Base-by-base conservation (phyloP, 2,888 invertebrate species). In the Lysandra bellargus region DNA sequence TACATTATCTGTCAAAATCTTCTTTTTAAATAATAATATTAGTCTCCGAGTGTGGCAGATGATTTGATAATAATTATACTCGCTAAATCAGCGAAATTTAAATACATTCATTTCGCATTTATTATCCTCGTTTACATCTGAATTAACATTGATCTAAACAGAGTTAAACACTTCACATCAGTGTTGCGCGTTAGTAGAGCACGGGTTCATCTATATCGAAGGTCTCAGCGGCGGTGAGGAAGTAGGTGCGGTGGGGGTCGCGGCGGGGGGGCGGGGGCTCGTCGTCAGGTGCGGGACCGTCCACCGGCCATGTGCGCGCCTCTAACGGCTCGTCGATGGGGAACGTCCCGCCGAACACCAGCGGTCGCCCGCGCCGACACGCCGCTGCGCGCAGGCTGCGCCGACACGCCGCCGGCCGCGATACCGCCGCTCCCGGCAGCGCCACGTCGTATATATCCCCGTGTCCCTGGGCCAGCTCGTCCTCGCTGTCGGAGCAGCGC, bases 271-370 rank as follows among this genome's bases (percentile, higher is more conserved):
- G 82, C 78, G 81, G 81, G 79, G 81, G 83, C 78, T 78, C 81
- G 79, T 79, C 81, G 78, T 78, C 81, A 74, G 83, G 82, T 64
- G 85, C 84, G 12, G 95, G 96, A 83, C 91, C 93, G 87, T 96
- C 96, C 82, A 96, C 95, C 83, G 95, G 93, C 85, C 92, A 90
- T 14, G 90, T 89, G 78, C 80, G 82, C 75, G 82, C 81, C 40
- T 64, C 80, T 82, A 81, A 79, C 78, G 82, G 98, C 86, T 95
- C 95, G 88, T 98, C 98, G 83, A 98, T 98, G 4, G 98, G 98
- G 94, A 96, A 98, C 3, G 98, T 98, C 79, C 98, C 98, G 84
- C 97, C 97, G 89, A 97, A 98, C 81, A 98, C 95, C 76, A 98
- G 95, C 81, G 97, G 97, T 86, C 96, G 96, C 87, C 95, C 91